Base-by-base conservation (phyloP, 1,140 invertebrate species). In the Potamilus streckersoni region DNA sequence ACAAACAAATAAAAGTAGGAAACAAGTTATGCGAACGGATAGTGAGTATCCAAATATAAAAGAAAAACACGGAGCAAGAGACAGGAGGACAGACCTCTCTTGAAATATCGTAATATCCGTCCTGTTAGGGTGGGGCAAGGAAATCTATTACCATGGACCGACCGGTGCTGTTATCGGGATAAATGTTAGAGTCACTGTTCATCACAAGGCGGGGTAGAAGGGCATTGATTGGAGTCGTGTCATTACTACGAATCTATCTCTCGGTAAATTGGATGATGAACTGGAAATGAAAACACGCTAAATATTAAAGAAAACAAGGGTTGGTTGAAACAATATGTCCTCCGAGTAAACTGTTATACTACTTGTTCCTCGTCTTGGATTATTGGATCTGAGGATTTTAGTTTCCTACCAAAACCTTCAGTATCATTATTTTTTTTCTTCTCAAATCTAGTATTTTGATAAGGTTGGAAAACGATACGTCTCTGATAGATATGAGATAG, bases 171-270 rank as follows among this genome's bases (percentile, higher is more conserved):
- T 49, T 49, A 6, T 49, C 38, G 2, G 77, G n/a, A 55, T 64
- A 49, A 38, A 81, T 81, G 20, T 79, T 62, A 55, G 58, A 49
- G 66, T 79, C 71, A 58, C 67, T 38, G 74, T 81, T 81, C 68
- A 73, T 60, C 59, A 81, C 74, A 63, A 78, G 74, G 12, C 80
- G 73, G 2, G 80, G 80, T 4, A 81, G 69, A n/a, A 49, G 38
- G 38, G 38, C 38, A 49, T 49, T 49, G 38, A 49, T 49, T 49
- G 38, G 38, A 49, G 38, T 79, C 58, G 55, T 77, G 74, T 65
- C 79, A 79, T 55, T 79, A 64, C 12, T 77, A n/a, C 72, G 71
- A 68, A 81, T 81, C 55, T 79, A 78, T n/a, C 56, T 60, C 20
- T 81, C 77, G 6, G 80, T 66, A 1, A 49, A 49, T 49, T 49